These are phyloP conservation scores for Microcebus griseorufus DNA, from an alignment of 2,113 vertebrate genomes.

Conservation along the genomic window DNA sequence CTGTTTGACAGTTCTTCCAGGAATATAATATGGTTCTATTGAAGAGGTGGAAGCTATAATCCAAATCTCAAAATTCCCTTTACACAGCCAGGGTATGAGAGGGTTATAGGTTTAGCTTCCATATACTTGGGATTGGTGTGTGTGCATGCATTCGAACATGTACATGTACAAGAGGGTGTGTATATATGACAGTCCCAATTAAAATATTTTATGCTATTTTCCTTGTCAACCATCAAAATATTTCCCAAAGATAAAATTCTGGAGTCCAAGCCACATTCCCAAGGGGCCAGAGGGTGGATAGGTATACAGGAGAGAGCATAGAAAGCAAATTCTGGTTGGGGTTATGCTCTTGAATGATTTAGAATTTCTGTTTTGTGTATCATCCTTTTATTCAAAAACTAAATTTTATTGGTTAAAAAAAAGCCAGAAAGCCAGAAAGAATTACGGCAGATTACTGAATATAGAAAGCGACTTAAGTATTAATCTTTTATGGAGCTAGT, in stretches of 20 bases:
- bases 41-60: constrained; percentile 53
- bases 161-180: background rate
- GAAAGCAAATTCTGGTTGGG: background rate
- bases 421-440: background rate
- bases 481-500: background rate
- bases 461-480: background rate
- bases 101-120: background rate
- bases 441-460: background rate
- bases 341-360: background rate
- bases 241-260: background rate
- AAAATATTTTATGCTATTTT: constrained; percentile 1
- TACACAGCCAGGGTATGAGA: background rate
- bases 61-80: constrained; percentile 52
- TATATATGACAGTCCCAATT: background rate
- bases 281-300: background rate
- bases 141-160: background rate
- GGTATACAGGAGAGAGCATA: background rate
- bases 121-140: background rate
- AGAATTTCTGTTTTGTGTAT: background rate
- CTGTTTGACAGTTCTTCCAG: constrained; percentile 77
- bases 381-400: background rate
- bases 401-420: background rate
- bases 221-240: background rate
- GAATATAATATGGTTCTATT: constrained; percentile 27
- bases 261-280: background rate